Base-by-base conservation (phyloP, 2,113 vertebrate genomes). In the Micromys minutus region DNA sequence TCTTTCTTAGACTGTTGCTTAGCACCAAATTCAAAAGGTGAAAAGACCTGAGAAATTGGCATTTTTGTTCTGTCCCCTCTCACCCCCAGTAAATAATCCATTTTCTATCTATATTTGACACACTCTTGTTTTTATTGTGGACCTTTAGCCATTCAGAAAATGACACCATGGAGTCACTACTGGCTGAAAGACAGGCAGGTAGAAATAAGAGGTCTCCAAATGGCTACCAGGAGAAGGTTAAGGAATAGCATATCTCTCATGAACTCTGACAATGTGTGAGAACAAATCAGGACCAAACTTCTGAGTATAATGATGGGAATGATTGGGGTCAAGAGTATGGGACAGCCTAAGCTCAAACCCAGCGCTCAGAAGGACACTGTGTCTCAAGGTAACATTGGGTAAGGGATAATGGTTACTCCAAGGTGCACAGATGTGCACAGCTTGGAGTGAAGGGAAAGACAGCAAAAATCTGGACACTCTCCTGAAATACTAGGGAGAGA, bases 41-140 rank as follows among this genome's bases (percentile, higher is more conserved):
- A 26, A 90, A 96, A 89, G 87, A 87, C 0, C 67, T 77, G 90
- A 94, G 77, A 92, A 90, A 81, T 12, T 83, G 50, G 83, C 2
- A 36, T 65, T 67, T 72, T 63, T 52, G n/a, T 52, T 16, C 22
- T 36, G 34, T 0, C 4, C 50, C 74, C 67, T 39, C 61, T 10
- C 47, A 39, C n/a, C 84, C 39, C 21, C 71, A 57, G 79, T 42
- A 90, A 96, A 47, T 90, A 95, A 94, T 94, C n/a, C n/a, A 93
- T 90, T 96, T 96, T 95, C 90, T 97, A 71, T 93, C 97, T 95
- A 63, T 61, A 93, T 94, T 57, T 81, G 45, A 96, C 47, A 90
- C 22, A 50, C 57, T 59, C 45, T n/a, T 80, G 55, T 90, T 96
- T 94, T 94, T 61, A 69, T 34, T 89, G 31, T 67, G 47, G 59